Base-by-base conservation (phyloP, 2,888 invertebrate species). In the Julus scandinavius region DNA sequence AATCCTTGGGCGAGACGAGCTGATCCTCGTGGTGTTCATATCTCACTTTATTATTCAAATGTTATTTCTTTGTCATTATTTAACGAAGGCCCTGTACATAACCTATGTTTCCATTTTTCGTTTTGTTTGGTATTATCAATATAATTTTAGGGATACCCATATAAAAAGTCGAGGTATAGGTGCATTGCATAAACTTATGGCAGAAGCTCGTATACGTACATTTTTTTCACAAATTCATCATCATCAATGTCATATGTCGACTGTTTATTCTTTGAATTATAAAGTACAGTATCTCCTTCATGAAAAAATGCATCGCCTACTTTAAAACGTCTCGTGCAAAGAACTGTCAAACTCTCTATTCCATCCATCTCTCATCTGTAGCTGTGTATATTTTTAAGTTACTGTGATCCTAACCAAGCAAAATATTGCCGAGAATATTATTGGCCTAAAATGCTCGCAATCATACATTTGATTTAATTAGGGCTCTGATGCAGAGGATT, bases 221-320 rank as follows among this genome's bases (percentile, higher is more conserved):
- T 15, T 49, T 88, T 84, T 38, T 88, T 58, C 1, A 87, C 40
- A 58, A 87, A 83, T 85, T 80, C 88, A 13, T 88, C 88, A 17
- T 49, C 29, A 45, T 84, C 49, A 29, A 49, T 58, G 58, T 84
- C 85, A 29, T 40, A 41, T 13, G 85, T 29, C 29, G 88, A 84
- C 7, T 88, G 83, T 15, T 50, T 83, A 85, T 38, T 50, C 11
- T 45, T 17, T 4, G 15, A 38, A 80, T 63, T 63, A 20, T 40
- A 63, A 58, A 92, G 92, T 13, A 89, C 58, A 58, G 91, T 89
- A 89, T 93, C 92, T 0, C 93, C 92, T 20, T 93, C 92, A 5
- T 92, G 90, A 90, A 95, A 95, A 89, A 94, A 92, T 2, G 91
- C 91, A 91, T 94, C 94, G 87, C 93, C 92, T 17, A 72, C 20